Base-by-base conservation (phyloP, 2,113 vertebrate species). In the Odocoileus hemionus region DNA sequence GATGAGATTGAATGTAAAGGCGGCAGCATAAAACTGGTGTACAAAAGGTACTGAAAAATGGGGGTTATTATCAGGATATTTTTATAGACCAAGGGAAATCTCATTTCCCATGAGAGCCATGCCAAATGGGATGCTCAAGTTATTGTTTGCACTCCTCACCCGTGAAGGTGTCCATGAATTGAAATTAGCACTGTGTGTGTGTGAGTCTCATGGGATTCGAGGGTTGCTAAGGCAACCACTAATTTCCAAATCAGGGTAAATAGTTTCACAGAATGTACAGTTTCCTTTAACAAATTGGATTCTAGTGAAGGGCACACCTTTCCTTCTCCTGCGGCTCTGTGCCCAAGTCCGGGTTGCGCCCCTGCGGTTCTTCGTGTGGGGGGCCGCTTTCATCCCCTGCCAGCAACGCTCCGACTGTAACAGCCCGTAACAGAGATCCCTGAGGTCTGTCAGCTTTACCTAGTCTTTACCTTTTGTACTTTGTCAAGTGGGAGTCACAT, bases 221-320 rank as follows among this genome's bases (percentile, higher is more conserved):
- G 94, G 95, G 97, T 98, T 99, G 98, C 98, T 98, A 99, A 98
- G 98, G 97, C 98, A 99, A 99, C 98, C 96, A 96, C 97, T 99
- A 98, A 99, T 98, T 98, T 98, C 96, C 86, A 98, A 98, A 96
- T 97, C 91, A 96, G 98, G 97, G 97, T 98, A 98, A 99, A 98
- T 97, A 98, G 94, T 98, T 98, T 97, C 92, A 95, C 95, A 98
- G 97, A 98, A 94, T 97, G 86, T 98, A 98, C 94, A 98, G 95
- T 98, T 98, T 98, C 94, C 97, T 98, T 98, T 97, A 98, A 97
- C 97, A 91, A 98, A 97, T 97, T 98, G 97, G 95, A 97, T 97
- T 98, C 97, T 58, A 84, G 95, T 39, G 67, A 97, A 98, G 95
- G 98, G 45, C 88, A 79, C 78, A 97, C 92, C 96, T 99, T 98